Percentiles rank a stretch among this genome's conserved stretches.
Evolutionary conservation across 2,113 vertebrate species (phyloP).

Genomic region (Prunella fulvescens): DNA sequence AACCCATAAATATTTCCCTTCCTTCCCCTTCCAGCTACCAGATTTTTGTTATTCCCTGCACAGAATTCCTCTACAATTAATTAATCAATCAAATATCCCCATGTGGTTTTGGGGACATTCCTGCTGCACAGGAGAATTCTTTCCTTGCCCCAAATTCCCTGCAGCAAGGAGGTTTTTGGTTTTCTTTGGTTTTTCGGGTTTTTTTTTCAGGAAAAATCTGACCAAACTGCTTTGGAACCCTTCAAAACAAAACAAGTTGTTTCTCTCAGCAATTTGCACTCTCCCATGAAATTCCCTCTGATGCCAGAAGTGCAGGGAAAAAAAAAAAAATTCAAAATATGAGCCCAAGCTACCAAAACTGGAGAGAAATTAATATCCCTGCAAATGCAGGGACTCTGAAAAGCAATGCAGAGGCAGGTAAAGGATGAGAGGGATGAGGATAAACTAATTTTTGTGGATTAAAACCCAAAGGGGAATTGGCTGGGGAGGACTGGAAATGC

Average conservation of each 20-base stretch:
- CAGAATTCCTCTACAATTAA: neutral
- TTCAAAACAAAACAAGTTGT: neutral
- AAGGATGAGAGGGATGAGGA: neutral
- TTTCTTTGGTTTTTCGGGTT: neutral
- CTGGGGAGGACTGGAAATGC: neutral
- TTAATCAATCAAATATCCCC: neutral
- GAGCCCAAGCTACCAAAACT: neutral
- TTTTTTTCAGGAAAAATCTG: neutral
- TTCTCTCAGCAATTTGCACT: neutral
- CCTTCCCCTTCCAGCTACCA: neutral
- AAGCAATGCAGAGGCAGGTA: neutral
- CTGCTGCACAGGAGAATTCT: neutral
- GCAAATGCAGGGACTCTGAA: too few species aligned
- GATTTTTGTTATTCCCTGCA: neutral
- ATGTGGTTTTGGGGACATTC: neutral
- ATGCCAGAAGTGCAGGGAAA: neutral
- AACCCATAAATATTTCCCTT: neutral
- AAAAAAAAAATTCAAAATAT: neutral
- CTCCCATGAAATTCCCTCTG: neutral
- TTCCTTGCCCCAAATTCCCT: neutral
- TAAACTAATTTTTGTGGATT: neutral
- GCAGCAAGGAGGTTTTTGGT: neutral
- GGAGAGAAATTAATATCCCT: too few species aligned
- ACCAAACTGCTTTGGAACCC: neutral
- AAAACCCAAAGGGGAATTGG: neutral